These are phyloP conservation scores for Stenopsyche tienmushanensis DNA, from an alignment of 1,140 invertebrate species.

Conservation along the genomic window DNA sequence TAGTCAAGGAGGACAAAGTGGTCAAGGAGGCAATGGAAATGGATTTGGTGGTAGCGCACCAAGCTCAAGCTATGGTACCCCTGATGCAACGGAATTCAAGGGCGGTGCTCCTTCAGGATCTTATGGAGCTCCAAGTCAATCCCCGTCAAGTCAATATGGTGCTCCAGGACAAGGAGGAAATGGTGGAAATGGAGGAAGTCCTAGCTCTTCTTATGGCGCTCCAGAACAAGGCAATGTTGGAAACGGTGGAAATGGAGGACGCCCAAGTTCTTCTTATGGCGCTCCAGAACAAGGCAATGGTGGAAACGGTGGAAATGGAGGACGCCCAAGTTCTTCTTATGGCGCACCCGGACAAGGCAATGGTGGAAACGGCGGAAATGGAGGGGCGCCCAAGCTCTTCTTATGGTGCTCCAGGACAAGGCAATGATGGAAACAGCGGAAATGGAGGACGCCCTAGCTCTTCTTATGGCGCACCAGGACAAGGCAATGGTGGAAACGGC, in stretches of 20 bases:
- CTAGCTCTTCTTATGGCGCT: constrained; percentile 55
- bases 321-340: constrained; percentile 38
- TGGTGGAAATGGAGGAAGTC: constrained; percentile 44
- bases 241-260: constrained; percentile 29
- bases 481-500: constrained; percentile 35
- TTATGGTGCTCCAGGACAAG: constrained; percentile 40
- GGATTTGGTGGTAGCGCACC: constrained; percentile 23
- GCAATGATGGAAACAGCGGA: constrained; percentile 33
- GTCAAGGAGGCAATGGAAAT: constrained; percentile 36
- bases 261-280: constrained; percentile 32
- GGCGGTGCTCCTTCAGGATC: constrained; percentile 6
- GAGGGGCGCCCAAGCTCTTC: constrained; percentile 32
- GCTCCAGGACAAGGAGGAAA: constrained; percentile 44
- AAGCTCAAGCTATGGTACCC: constrained; percentile 47
- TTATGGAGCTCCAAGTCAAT: constrained; percentile 48
- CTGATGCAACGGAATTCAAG: constrained; percentile 31
- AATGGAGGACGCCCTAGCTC: constrained; percentile 39
- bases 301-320: constrained; percentile 25
- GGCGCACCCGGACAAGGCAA: constrained; percentile 35
- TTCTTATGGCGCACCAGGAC: constrained; percentile 46
- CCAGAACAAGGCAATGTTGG: constrained; percentile 41
- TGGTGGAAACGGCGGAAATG: constrained; percentile 35
- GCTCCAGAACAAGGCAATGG: constrained; percentile 29
- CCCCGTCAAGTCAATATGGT: constrained; percentile 42
- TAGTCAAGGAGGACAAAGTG: constrained; percentile 45